Conservation (phyloP, 2,888 invertebrate genomes). For the Phorcus lineatus region DNA sequence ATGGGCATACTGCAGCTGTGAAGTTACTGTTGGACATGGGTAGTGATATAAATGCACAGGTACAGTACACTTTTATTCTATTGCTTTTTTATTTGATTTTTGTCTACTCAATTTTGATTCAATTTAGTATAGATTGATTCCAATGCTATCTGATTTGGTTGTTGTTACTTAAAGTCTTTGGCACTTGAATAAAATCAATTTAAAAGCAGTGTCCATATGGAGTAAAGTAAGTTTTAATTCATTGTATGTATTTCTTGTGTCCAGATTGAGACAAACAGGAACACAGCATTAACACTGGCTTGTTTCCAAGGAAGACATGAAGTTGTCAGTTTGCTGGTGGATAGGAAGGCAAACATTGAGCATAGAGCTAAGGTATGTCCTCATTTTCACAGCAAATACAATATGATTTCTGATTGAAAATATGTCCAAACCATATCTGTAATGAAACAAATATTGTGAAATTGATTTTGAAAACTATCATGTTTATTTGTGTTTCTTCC, state of each 20-base stretch:
- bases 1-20: conserved; percentile 96
- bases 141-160: no score
- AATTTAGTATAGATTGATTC: background rate
- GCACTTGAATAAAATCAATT: no score
- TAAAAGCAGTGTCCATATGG: no score
- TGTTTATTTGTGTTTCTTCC: no score
- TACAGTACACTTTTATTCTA: conserved; percentile 28
- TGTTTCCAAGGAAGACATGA: conserved; percentile 99
- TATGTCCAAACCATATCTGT: no score
- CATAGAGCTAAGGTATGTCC: conserved; percentile 91
- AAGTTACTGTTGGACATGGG: conserved; percentile 96
- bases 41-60: conserved; percentile 98
- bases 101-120: background rate
- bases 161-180: no score
- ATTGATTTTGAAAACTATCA: no score
- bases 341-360: conserved; percentile 98
- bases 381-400: background rate
- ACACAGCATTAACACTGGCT: conserved; percentile 97
- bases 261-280: conserved; percentile 96
- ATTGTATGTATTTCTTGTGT: conserved; percentile 24
- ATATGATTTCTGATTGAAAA: no score
- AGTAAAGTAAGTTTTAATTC: background rate
- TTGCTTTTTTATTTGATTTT: background rate
- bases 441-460: no score
- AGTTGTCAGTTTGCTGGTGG: conserved; percentile 95